phyloP scores from a whole-genome alignment of 2,888 invertebrate genomes.

The Drosophila quinaria region DNA sequence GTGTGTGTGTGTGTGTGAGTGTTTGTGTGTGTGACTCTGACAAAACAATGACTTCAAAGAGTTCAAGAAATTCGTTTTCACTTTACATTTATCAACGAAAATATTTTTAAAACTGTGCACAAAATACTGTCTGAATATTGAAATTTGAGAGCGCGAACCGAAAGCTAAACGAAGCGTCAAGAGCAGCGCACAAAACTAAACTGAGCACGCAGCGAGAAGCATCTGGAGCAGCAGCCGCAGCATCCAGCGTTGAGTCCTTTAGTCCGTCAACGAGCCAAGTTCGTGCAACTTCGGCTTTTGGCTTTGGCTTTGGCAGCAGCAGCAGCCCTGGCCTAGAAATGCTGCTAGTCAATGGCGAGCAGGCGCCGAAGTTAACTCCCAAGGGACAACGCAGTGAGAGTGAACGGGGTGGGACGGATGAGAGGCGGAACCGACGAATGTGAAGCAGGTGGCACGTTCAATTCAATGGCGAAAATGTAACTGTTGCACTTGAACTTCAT shows the following conservation, averaged over 20 bases:
- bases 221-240: constrained; percentile 44
- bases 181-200: constrained; percentile 73
- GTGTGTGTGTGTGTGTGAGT: background rate
- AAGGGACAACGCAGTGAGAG: background rate
- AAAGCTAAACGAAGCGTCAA: constrained; percentile 49
- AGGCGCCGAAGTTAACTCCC: constrained; percentile 46
- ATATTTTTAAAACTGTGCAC: constrained; percentile 48
- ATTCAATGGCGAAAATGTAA: constrained; percentile 54
- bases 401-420: background rate
- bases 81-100: constrained; percentile 37
- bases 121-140: constrained; percentile 27
- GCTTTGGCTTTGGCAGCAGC: constrained; percentile 29
- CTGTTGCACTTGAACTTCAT: constrained; percentile 83
- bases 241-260: constrained; percentile 53
- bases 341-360: constrained; percentile 56
- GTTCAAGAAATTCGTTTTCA: constrained; percentile 42
- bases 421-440: constrained; percentile 12
- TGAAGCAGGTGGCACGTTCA: constrained; percentile 17
- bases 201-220: constrained; percentile 59
- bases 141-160: constrained; percentile 32
- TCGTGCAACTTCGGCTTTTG: constrained; percentile 52
- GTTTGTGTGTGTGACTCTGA: background rate
- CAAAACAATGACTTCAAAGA: constrained; percentile 12
- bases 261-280: constrained; percentile 38
- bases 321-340: constrained; percentile 78